These are phyloP conservation scores for Macrotis lagotis DNA, from an alignment of 2,113 vertebrate species.

Conservation along the genomic window DNA sequence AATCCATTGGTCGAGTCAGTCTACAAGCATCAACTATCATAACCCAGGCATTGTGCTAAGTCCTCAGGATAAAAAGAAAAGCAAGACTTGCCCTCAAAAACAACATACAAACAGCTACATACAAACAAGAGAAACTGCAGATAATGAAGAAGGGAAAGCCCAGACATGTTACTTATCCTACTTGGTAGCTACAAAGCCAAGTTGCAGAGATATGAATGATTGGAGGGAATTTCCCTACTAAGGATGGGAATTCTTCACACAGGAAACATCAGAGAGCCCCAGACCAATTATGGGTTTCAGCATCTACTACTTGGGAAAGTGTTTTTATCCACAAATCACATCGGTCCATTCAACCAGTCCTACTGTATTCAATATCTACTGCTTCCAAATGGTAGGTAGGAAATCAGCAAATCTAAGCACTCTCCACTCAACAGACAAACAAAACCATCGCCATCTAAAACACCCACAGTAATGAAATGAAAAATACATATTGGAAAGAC, in stretches of 20 bases:
- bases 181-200: background rate
- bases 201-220: background rate
- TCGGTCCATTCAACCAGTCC: background rate
- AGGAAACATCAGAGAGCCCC: background rate
- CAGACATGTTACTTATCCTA: background rate
- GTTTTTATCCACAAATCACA: background rate
- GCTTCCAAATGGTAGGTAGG: background rate
- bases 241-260: background rate
- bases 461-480: conserved; percentile 19
- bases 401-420: conserved; percentile 12
- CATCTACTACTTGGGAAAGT: background rate
- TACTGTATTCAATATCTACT: background rate
- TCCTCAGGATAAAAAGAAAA: background rate
- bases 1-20: background rate
- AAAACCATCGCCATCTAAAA: conserved; percentile 35
- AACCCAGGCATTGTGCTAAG: background rate
- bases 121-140: background rate
- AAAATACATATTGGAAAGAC: conserved; percentile 37
- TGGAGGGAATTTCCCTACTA: background rate
- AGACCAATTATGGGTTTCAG: background rate
- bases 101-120: background rate
- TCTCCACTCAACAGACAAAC: conserved; percentile 1
- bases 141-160: background rate
- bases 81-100: background rate
- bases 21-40: background rate